Conservation (phyloP, 2,797 vertebrate genomes). For the Falco biarmicus region DNA sequence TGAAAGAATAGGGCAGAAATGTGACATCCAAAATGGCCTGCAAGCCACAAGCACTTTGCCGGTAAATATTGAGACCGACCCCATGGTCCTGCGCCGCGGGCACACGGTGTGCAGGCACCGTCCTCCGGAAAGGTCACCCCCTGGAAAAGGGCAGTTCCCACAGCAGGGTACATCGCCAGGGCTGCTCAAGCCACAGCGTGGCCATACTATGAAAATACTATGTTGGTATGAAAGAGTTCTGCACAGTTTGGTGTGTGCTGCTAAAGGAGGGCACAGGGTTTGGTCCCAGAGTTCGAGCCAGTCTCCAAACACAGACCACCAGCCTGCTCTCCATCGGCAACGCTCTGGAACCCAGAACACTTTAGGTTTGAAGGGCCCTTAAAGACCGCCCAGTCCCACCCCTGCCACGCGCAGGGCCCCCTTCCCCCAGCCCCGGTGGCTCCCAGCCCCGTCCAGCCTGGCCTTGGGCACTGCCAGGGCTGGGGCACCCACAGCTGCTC, state of each 20-base stretch:
- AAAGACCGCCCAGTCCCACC: background rate
- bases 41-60: background rate
- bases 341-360: no score
- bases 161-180: background rate
- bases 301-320: background rate
- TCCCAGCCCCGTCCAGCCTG: no score
- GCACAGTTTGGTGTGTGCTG: background rate
- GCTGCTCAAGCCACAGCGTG: background rate
- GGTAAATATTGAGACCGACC: background rate
- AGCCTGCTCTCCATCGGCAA: background rate
- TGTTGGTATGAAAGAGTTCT: background rate
- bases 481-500: no score
- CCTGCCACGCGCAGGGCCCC: no score
- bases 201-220: background rate
- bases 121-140: background rate
- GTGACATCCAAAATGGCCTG: background rate
- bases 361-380: no score
- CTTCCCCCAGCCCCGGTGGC: no score
- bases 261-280: background rate
- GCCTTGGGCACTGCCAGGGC: no score
- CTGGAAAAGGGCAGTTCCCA: background rate
- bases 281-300: fast-evolving
- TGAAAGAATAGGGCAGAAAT: background rate
- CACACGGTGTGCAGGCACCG: fast-evolving
- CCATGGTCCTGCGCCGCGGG: background rate